Base-by-base conservation (phyloP, 2,888 invertebrate genomes). In the Mimas tiliae region DNA sequence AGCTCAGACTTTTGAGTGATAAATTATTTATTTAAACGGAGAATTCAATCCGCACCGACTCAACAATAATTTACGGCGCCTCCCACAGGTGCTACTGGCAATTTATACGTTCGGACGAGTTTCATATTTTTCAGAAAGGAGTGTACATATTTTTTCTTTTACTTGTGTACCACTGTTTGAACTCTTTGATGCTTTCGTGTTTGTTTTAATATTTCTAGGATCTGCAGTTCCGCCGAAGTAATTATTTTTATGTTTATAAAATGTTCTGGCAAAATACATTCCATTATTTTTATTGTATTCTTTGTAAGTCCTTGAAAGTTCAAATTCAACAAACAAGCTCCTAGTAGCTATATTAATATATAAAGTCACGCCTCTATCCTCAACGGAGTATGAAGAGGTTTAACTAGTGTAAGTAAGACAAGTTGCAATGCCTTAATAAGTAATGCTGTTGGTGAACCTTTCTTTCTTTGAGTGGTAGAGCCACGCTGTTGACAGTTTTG, bases 61-160 rank as follows among this genome's bases (percentile, higher is more conserved):
- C 70, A 66, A 68, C 72, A 74, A 72, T 74, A 75, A 77, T 75
- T 71, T 75, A 70, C 68, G 62, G 65, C 64, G 70, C 71, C 71
- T 67, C 65, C 67, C 65, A 72, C 70, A 70, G 68, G 62, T 69
- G 62, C 69, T 69, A 63, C 65, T 42, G 64, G 70, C 70, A 74
- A 75, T 74, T 74, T 69, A 67, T 73, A 70, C 68, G 66, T 58
- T 38, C 38, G 67, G 34, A 71, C 67, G 66, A 67, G 68, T 67
- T 70, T 33, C 27, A 45, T 73, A 74, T 74, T 76, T 77, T 70
- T 68, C 55, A 21, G 55, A 65, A 71, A 67, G 71, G 62, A 47
- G 19, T 11, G 68, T 70, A 69, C 53, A 67, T 11, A 62, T 16
- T 0, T 0, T n/a, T 38, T 53, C 4, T 8, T 55, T 38, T 16